phyloP scores from a whole-genome alignment of 2,888 invertebrate genomes.

The Auanema freiburgensis region DNA sequence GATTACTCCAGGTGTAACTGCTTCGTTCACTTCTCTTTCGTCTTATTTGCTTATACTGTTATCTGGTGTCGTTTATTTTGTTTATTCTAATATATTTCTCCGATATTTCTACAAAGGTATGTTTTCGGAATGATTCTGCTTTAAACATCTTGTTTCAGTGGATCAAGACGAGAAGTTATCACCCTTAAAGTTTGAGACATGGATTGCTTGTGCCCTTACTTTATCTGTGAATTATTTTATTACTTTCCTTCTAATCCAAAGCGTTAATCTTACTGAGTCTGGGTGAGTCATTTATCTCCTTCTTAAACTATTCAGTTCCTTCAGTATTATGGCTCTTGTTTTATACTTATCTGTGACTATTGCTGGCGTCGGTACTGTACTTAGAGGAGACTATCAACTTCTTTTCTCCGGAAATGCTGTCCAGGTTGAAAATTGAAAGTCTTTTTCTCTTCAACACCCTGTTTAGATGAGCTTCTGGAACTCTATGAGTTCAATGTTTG shows the following conservation, averaged over 20 bases:
- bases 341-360: background rate
- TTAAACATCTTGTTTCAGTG: conserved; percentile 5
- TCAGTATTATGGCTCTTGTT: background rate
- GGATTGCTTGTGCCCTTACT: conserved; percentile 9
- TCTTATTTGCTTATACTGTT: no score
- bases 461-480: conserved; percentile 1
- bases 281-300: background rate
- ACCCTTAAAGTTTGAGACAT: conserved; percentile 4
- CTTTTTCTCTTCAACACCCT: background rate
- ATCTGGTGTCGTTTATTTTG: no score
- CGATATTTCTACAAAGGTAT: no score
- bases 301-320: background rate
- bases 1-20: conserved; percentile 22
- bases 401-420: conserved; percentile 9
- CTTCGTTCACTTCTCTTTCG: no score
- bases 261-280: background rate
- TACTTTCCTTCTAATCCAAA: background rate
- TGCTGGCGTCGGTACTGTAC: conserved; percentile 1
- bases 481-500: background rate
- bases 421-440: background rate
- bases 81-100: no score
- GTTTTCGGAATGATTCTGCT: background rate
- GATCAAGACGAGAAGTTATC: conserved; percentile 12
- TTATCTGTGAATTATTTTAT: background rate
- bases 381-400: conserved; percentile 16